phyloP scores from a whole-genome alignment of 64 coral and sea anemone species.

The Anthopleura sola region DNA sequence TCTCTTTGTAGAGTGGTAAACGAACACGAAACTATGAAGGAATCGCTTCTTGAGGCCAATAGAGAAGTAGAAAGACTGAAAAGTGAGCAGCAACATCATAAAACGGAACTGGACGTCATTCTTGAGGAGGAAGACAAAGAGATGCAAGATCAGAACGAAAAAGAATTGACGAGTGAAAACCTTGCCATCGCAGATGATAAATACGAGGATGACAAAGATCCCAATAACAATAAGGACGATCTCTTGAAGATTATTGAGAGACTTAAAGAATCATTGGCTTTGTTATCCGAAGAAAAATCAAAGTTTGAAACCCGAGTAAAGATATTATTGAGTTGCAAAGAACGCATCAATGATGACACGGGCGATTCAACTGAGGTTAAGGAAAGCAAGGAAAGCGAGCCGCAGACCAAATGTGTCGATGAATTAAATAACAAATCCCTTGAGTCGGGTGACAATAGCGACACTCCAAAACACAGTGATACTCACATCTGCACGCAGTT shows the following conservation, averaged over 20 bases:
- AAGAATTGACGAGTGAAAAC: not conserved
- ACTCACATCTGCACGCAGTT: not conserved
- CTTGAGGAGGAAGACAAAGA: slow-evolving; percentile 28
- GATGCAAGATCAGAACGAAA: not conserved
- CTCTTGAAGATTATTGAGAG: not conserved
- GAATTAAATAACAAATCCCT: too few relatives aligned
- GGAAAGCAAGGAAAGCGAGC: not conserved
- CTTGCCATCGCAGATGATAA: not conserved
- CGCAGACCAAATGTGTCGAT: too few relatives aligned
- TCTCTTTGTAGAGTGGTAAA: slow-evolving; percentile 71
- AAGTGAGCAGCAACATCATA: slow-evolving; percentile 8
- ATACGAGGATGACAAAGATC: not conserved
- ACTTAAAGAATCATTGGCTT: not conserved
- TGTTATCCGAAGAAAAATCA: not conserved
- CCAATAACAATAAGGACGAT: not conserved
- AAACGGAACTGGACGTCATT: slow-evolving; percentile 36
- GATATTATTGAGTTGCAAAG: not conserved
- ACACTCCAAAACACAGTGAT: not conserved
- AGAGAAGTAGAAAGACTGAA: slow-evolving; percentile 62
- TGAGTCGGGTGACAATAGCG: too few relatives aligned
- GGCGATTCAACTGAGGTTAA: not conserved
- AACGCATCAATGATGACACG: not conserved
- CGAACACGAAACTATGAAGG: slow-evolving; percentile 76
- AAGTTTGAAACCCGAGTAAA: not conserved
- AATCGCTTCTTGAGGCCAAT: slow-evolving; percentile 47